Evolutionary conservation across 2,888 invertebrate species (phyloP), one percentile per base, ranked within the genome.

Genomic region (Protodeltote pygarga): DNA sequence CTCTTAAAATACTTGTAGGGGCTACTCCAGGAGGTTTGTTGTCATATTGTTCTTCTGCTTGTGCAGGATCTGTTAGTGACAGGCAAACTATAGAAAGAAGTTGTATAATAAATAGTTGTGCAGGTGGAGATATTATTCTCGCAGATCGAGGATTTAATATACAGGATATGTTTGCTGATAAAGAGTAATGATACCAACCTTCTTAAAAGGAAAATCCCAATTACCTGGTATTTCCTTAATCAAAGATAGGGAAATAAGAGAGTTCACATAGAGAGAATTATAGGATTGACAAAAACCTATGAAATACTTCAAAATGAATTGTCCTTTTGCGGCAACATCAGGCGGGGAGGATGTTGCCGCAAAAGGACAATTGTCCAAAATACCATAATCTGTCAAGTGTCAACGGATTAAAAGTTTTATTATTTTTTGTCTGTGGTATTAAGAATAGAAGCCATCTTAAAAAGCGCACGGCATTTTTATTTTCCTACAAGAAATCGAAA

Each of bases 161-260:
- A n/a, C 20, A 33, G 20, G 21, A 33, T 33, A 33, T 21, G 14
- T 21, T 33, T 31, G 32, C 32, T 20, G 32, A 32, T 4, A 19
- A 19, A 19, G 21, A 15, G 14, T 34, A 10, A 34, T 23, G 14
- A 21, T 15, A 15, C 23, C 23, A 10, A 23, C 23, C n/a, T 23
- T 23, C 23, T 23, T 34, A 9, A 15, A 34, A 23, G 23, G 23
- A 9, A 9, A 23, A 13, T 17, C 23, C n/a, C 9, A 20, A 34
- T 15, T 23, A 9, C 21, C 34, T 9, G 34, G 34, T 5, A 19
- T 19, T 5, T 19, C 6, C 14, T 14, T 14, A 23, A 34, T 20
- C 10, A 33, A 33, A 9, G 21, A 21, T 21, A 21, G n/a, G 34
- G 21, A 23, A 34, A 6, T 34, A 14, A 23, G 21, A 21, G 21